These are phyloP conservation scores for Drepana falcataria DNA, from an alignment of 2,888 invertebrate genomes.

Conservation along the genomic window DNA sequence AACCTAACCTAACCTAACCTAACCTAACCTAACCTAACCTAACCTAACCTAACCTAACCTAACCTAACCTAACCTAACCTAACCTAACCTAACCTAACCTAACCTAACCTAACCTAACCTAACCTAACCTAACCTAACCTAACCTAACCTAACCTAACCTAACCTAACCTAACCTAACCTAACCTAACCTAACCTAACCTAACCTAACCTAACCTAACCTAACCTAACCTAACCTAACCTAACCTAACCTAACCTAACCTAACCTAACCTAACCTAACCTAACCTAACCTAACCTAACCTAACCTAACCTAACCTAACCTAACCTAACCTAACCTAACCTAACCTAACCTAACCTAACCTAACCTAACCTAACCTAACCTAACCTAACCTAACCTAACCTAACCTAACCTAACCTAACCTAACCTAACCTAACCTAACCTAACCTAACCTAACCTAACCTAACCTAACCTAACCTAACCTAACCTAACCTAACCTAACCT, in stretches of 20 bases:
- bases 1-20: constrained; percentile 5
- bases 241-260: constrained; percentile 3
- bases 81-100: not conserved
- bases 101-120: too few species aligned
- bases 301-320: constrained; percentile 3
- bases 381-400: constrained; percentile 3
- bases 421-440: constrained; percentile 3
- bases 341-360: constrained; percentile 3
- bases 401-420: constrained; percentile 3
- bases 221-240: constrained; percentile 3
- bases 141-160: not conserved
- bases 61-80: constrained; percentile 6
- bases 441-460: constrained; percentile 3
- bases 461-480: constrained; percentile 3
- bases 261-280: constrained; percentile 3
- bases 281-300: constrained; percentile 3
- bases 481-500: constrained; percentile 1
- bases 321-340: constrained; percentile 3
- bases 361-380: constrained; percentile 3
- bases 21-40: constrained; percentile 6
- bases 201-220: constrained; percentile 3
- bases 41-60: constrained; percentile 6
- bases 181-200: constrained; percentile 3
- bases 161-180: not conserved
- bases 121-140: not conserved